A percentile compares a stretch with the other conserved stretches of the same genome.
Conservation (phyloP, 2,113 vertebrate genomes). For the Chloroceryle aenea region DNA sequence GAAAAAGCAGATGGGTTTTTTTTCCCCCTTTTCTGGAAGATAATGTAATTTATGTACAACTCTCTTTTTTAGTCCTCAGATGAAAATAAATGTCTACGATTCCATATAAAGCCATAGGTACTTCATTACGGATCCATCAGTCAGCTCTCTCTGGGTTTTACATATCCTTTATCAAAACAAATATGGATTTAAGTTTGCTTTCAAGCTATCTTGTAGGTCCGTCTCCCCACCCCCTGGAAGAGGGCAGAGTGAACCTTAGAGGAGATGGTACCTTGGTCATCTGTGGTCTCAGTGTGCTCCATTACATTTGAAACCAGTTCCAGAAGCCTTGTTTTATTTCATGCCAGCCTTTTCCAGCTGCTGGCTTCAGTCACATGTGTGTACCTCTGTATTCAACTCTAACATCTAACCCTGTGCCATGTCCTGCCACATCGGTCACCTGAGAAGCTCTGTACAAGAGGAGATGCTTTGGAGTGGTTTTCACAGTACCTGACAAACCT, state of each 20-base stretch:
- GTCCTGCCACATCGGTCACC: fast-evolving
- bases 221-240: not conserved
- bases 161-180: not conserved
- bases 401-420: not conserved
- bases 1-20: not conserved
- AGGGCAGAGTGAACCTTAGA: not conserved
- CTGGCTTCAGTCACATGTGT: not conserved
- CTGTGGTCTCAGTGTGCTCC: not conserved
- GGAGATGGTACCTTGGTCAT: not conserved
- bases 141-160: not conserved
- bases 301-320: not conserved
- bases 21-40: not conserved
- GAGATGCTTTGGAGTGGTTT: not conserved
- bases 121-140: not conserved
- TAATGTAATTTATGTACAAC: not conserved
- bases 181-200: not conserved
- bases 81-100: not conserved
- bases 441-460: not conserved
- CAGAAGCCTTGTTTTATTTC: not conserved
- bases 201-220: not conserved
- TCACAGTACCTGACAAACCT: not conserved
- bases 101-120: not conserved
- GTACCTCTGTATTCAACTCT: not conserved
- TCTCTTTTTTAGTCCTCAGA: not conserved
- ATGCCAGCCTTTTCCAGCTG: not conserved